These are phyloP conservation scores for Diplodus puntazzo DNA, from an alignment of 2,797 vertebrate species.

Conservation along the genomic window DNA sequence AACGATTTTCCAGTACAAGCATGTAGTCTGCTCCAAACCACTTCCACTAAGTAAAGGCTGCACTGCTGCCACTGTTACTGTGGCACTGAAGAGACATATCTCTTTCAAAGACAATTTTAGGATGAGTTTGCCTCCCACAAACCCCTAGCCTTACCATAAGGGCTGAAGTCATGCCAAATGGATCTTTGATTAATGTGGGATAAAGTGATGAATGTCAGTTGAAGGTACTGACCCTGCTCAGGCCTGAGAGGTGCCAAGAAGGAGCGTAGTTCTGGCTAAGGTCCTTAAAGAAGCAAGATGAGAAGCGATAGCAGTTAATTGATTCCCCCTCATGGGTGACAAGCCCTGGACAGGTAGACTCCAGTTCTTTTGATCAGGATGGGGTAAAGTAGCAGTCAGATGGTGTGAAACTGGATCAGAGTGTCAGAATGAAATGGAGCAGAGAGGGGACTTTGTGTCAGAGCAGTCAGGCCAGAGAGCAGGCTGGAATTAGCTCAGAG, in stretches of 20 bases:
- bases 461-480: constrained; percentile 48
- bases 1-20: constrained; percentile 41
- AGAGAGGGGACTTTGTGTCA: constrained; percentile 58
- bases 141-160: constrained; percentile 27
- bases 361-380: constrained; percentile 67
- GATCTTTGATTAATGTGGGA: constrained; percentile 53
- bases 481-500: constrained; percentile 51
- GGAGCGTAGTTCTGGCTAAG: constrained; percentile 43
- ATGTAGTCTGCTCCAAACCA: constrained; percentile 44
- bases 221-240: constrained; percentile 24
- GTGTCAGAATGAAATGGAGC: constrained; percentile 69
- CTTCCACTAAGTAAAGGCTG: constrained; percentile 47
- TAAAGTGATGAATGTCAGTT: constrained; percentile 35
- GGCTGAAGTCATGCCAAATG: constrained; percentile 34
- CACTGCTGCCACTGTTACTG: constrained; percentile 21
- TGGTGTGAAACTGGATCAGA: constrained; percentile 66
- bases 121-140: constrained; percentile 32
- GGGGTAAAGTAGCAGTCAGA: constrained; percentile 61
- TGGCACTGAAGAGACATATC: constrained; percentile 26
- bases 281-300: constrained; percentile 56
- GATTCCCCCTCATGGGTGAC: constrained; percentile 71
- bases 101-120: constrained; percentile 45
- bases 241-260: constrained; percentile 31
- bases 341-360: constrained; percentile 62
- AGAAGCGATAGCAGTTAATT: constrained; percentile 74